Percentiles rank a stretch among this genome's conserved stretches.
Conservation (phyloP, 2,113 vertebrate species). For the Nasalis larvatus region DNA sequence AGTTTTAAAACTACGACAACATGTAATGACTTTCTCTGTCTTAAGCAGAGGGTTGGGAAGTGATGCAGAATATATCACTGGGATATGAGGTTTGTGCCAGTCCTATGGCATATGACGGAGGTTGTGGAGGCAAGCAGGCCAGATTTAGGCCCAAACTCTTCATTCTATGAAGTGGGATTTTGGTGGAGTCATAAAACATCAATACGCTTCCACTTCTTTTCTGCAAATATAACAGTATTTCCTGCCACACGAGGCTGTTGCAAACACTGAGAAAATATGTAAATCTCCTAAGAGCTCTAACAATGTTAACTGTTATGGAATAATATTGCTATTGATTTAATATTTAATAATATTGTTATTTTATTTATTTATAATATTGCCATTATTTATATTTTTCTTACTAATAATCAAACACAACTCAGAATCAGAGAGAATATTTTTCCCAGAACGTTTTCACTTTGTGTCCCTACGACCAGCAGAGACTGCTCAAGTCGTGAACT, state of each 20-base stretch:
- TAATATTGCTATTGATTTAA: neutral
- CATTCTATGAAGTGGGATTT: neutral
- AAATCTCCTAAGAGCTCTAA: too few species aligned
- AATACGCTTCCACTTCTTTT: neutral
- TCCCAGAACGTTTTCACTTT: neutral
- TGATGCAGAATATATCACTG: neutral
- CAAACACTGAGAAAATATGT: neutral
- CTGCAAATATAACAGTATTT: neutral
- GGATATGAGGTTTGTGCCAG: neutral
- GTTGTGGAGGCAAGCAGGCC: too few species aligned
- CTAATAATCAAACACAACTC: neutral
- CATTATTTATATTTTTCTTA: neutral
- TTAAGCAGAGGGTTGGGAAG: neutral
- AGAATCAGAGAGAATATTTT: neutral
- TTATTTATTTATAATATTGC: neutral
- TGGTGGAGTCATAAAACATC: neutral
- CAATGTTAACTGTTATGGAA: neutral
- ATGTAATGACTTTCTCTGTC: neutral
- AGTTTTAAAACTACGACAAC: neutral
- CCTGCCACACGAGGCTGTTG: neutral
- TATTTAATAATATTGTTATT: neutral
- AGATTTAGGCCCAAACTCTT: neutral
- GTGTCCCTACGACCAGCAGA: too few species aligned
- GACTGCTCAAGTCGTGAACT: too few species aligned
- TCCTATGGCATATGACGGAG: fast-evolving